Percentiles rank a stretch among this genome's conserved stretches.
Conservation (phyloP, 2,797 vertebrate species). For the Corythornis leucogaster region DNA sequence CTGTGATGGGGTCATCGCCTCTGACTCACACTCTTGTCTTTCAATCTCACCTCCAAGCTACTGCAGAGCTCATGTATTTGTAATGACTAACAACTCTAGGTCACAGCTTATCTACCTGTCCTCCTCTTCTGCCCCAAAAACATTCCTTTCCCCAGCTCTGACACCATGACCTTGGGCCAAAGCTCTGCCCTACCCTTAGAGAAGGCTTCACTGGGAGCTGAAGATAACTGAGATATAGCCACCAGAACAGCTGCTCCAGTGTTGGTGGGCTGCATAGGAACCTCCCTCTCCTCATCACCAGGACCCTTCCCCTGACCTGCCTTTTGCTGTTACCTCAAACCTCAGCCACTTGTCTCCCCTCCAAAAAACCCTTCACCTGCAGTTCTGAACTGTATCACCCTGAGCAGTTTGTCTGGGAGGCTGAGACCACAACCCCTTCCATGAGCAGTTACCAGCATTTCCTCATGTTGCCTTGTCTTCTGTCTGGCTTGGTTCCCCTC, state of each 20-base stretch:
- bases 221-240: slow-evolving; percentile 77
- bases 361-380: background rate
- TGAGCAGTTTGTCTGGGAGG: background rate
- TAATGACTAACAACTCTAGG: rapidly evolving
- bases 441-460: rapidly evolving
- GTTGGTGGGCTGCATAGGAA: slow-evolving; percentile 21
- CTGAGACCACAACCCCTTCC: background rate
- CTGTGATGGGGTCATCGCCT: rapidly evolving
- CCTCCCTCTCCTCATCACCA: slow-evolving; percentile 81
- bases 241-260: slow-evolving; percentile 33
- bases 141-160: background rate
- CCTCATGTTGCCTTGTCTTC: rapidly evolving
- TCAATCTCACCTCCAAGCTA: background rate
- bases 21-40: background rate
- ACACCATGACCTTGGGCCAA: rapidly evolving
- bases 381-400: background rate
- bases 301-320: background rate
- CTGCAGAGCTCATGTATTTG: background rate
- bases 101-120: background rate
- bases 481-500: background rate
- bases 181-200: slow-evolving; percentile 74
- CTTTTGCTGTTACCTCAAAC: background rate
- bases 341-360: background rate
- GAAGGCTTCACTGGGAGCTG: slow-evolving; percentile 85
- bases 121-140: background rate